These are phyloP conservation scores for Tangara arthus DNA, from an alignment of 2,797 vertebrate genomes.

Conservation along the genomic window DNA sequence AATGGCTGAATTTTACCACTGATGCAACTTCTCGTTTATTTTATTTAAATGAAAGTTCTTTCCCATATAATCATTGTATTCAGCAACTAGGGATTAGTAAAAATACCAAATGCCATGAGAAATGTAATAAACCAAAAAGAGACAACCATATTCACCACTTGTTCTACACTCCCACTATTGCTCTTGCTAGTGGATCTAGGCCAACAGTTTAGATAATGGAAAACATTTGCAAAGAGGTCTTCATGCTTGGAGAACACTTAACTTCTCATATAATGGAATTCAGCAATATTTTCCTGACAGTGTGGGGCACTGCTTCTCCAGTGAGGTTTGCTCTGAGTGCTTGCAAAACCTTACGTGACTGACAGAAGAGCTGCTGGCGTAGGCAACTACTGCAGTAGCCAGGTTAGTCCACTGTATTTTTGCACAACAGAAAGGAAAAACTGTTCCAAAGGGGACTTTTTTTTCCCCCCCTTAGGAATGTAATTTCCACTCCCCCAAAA, in stretches of 20 bases:
- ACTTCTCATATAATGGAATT: background rate
- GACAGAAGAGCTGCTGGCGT: background rate
- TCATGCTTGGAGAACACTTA: background rate
- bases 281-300: conserved; percentile 10
- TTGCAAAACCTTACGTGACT: background rate
- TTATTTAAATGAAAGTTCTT: background rate
- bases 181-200: background rate
- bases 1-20: background rate
- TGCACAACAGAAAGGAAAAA: background rate
- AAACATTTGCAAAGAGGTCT: conserved; percentile 41
- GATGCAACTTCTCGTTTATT: background rate
- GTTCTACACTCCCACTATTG: background rate
- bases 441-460: background rate
- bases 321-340: background rate
- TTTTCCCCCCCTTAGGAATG: background rate
- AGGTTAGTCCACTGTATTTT: background rate
- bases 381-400: background rate
- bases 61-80: background rate
- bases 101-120: conserved; percentile 3
- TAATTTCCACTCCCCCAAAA: background rate
- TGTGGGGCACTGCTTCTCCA: conserved; percentile 11
- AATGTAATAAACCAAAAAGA: background rate
- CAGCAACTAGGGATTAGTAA: background rate
- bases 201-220: conserved; percentile 23
- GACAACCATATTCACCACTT: background rate